Evolutionary conservation across 2,888 invertebrate species (phyloP).

Genomic region (Endotricha flammealis): DNA sequence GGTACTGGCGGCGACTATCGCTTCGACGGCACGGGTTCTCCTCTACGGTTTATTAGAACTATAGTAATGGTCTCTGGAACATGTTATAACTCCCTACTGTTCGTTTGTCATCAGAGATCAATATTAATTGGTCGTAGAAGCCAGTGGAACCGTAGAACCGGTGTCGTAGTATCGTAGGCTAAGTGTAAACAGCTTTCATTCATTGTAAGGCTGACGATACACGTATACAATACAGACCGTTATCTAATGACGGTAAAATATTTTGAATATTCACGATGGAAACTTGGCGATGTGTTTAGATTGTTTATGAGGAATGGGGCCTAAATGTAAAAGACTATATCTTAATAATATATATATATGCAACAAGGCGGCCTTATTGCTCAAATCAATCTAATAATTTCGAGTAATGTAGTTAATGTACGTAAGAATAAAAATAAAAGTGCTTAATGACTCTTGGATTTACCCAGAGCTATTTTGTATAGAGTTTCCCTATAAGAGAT

Average conservation of each 20-base stretch:
- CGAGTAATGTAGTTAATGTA: too few relatives aligned
- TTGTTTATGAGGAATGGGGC: too few relatives aligned
- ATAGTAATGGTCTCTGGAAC: slow-evolving; percentile 31
- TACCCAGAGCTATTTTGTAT: too few relatives aligned
- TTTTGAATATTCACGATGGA: not conserved
- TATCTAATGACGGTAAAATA: slow-evolving; percentile 3
- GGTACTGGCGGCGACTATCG: slow-evolving; percentile 55
- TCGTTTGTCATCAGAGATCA: slow-evolving; percentile 32
- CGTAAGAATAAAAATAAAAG: too few relatives aligned
- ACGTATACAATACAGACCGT: slow-evolving; percentile 3
- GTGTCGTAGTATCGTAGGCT: slow-evolving; percentile 41
- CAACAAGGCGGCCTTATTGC: too few relatives aligned
- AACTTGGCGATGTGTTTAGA: too few relatives aligned
- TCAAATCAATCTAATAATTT: too few relatives aligned
- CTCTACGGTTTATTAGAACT: slow-evolving; percentile 59
- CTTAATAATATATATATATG: too few relatives aligned
- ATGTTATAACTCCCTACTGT: slow-evolving; percentile 31
- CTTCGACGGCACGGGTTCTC: slow-evolving; percentile 34
- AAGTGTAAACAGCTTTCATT: slow-evolving; percentile 49
- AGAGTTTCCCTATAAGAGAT: too few relatives aligned
- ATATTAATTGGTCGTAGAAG: slow-evolving; percentile 30
- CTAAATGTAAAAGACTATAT: too few relatives aligned
- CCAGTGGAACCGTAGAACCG: slow-evolving; percentile 30
- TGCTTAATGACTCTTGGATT: too few relatives aligned
- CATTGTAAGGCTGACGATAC: slow-evolving; percentile 29